phyloP scores from a whole-genome alignment of 2,113 vertebrate species.

The Myrmophylax atrothorax region DNA sequence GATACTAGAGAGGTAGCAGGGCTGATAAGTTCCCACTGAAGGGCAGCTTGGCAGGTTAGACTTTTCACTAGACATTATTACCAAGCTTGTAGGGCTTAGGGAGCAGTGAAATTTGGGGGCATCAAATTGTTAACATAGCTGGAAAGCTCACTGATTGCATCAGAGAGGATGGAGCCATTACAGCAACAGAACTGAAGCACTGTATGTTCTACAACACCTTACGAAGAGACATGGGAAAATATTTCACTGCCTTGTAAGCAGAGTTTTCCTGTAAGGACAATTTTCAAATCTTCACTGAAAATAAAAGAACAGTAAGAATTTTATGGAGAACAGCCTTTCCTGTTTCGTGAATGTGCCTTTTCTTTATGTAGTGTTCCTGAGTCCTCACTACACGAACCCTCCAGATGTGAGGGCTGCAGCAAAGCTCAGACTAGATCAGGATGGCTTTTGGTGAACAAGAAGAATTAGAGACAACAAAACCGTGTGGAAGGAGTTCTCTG shows the following conservation, averaged over 20 bases:
- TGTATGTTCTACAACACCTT: not conserved
- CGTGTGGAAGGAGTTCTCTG: not conserved
- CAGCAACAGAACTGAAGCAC: not conserved
- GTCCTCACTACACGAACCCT: not conserved
- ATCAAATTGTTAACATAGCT: not conserved
- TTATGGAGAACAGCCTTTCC: not conserved
- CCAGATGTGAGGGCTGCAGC: not conserved
- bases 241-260: not conserved
- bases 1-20: not conserved
- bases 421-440: not conserved
- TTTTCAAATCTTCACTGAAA: not conserved
- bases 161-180: not conserved
- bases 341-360: not conserved
- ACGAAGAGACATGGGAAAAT: not conserved
- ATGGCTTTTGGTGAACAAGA: not conserved
- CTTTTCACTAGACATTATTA: not conserved
- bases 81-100: not conserved
- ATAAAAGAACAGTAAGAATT: not conserved
- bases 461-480: not conserved
- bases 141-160: not conserved
- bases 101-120: not conserved
- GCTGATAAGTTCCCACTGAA: not conserved
- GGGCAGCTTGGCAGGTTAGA: not conserved
- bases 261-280: not conserved
- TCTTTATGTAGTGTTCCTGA: not conserved